phyloP scores from a whole-genome alignment of 1,140 invertebrate genomes.

The Nebria ingens region DNA sequence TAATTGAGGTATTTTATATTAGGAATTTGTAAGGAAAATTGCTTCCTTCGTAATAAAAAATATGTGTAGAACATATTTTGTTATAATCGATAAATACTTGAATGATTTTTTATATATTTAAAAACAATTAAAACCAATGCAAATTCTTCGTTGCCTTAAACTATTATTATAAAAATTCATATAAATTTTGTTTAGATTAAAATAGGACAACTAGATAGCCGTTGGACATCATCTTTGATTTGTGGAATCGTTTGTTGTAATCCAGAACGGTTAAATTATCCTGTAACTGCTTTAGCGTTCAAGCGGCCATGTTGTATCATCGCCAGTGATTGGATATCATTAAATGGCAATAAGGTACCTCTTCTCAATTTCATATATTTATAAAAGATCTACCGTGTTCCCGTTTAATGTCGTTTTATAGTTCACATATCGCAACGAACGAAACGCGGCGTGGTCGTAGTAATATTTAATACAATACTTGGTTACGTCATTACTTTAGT shows the following conservation, averaged over 20 bases:
- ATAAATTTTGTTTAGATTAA: slow-evolving; percentile 46
- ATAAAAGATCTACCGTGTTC: slow-evolving; percentile 30
- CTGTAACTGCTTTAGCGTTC: slow-evolving; percentile 59
- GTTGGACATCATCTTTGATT: slow-evolving; percentile 70
- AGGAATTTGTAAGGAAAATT: too few species aligned
- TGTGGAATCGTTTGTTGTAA: slow-evolving; percentile 60
- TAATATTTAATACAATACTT: too few species aligned
- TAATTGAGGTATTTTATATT: slow-evolving; percentile 41
- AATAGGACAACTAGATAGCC: slow-evolving; percentile 59
- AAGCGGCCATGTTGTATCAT: slow-evolving; percentile 68
- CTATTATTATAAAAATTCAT: slow-evolving; percentile 30
- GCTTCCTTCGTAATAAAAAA: too few species aligned
- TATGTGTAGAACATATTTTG: too few species aligned
- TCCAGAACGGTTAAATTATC: slow-evolving; percentile 56
- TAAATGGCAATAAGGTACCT: slow-evolving; percentile 69
- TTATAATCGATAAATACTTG: too few species aligned
- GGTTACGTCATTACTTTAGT: too few species aligned
- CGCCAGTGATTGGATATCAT: slow-evolving; percentile 64
- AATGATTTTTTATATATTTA: too few species aligned
- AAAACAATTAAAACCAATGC: slow-evolving; percentile 25
- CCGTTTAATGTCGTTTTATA: slow-evolving; percentile 20
- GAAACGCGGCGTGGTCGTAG: too few species aligned
- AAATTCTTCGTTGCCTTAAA: slow-evolving; percentile 31
- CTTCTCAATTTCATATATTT: too few species aligned
- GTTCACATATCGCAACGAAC: too few species aligned